These are phyloP conservation scores for Zapornia atra DNA, from an alignment of 2,113 vertebrate species.

Conservation along the genomic window DNA sequence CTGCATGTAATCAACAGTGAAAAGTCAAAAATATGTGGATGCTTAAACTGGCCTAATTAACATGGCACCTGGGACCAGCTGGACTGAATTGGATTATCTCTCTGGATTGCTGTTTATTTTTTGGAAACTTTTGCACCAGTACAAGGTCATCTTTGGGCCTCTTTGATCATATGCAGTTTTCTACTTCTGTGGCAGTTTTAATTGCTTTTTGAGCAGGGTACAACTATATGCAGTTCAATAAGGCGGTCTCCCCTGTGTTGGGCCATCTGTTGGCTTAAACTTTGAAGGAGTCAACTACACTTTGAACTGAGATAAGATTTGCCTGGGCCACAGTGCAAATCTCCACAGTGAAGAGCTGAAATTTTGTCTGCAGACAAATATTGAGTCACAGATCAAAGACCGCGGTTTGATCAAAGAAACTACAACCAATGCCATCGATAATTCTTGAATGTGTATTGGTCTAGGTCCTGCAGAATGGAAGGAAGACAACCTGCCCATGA, in stretches of 20 bases:
- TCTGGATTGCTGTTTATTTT: neutral
- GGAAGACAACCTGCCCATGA: neutral
- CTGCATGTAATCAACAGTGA: neutral
- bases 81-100: neutral
- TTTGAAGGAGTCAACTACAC: neutral
- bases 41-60: neutral
- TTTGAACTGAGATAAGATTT: neutral
- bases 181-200: neutral
- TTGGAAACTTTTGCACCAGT: neutral
- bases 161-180: neutral
- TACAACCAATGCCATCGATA: neutral
- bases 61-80: neutral
- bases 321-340: neutral
- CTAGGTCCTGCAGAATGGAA: neutral
- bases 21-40: neutral
- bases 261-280: neutral
- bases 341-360: neutral
- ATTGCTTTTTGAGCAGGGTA: neutral
- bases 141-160: neutral
- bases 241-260: neutral
- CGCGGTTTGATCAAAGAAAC: neutral
- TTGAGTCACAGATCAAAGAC: neutral
- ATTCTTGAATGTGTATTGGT: neutral
- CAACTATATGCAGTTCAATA: neutral
- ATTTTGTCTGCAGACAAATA: neutral